Percentiles rank a stretch among this genome's conserved stretches.
Evolutionary conservation across 1,140 invertebrate species (phyloP).

Genomic region (Trigoniulus corallinus): DNA sequence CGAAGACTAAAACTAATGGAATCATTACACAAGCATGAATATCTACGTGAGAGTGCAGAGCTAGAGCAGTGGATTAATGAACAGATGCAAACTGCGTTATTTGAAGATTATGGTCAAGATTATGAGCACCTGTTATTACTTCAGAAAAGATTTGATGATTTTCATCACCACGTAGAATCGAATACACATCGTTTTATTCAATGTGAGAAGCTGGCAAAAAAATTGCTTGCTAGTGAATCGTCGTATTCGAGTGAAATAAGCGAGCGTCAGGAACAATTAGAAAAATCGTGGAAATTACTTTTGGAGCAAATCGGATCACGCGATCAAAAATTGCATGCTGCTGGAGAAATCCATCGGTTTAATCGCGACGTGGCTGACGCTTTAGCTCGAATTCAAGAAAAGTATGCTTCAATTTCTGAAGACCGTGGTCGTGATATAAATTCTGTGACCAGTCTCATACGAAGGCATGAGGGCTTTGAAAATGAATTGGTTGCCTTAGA

Average conservation of each 20-base stretch:
- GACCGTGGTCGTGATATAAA: conserved; percentile 76
- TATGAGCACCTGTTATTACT: conserved; percentile 84
- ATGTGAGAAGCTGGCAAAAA: conserved; percentile 78
- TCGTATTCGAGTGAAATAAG: conserved; percentile 77
- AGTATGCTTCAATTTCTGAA: conserved; percentile 61
- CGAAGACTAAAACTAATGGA: conserved; percentile 73
- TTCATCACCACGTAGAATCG: conserved; percentile 77
- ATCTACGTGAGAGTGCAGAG: conserved; percentile 74
- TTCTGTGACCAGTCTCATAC: conserved; percentile 60
- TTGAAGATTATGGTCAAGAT: conserved; percentile 93
- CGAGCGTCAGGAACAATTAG: conserved; percentile 66
- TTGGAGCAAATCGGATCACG: conserved; percentile 68
- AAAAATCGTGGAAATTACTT: conserved; percentile 79
- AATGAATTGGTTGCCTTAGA: conserved; percentile 87
- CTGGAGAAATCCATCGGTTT: conserved; percentile 90
- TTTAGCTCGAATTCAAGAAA: conserved; percentile 72
- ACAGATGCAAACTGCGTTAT: conserved; percentile 71
- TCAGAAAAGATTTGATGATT: conserved; percentile 87
- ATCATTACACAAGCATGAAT: conserved; percentile 81
- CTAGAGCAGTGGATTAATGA: conserved; percentile 89
- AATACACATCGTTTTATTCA: conserved; percentile 83
- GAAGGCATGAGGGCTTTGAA: conserved; percentile 85
- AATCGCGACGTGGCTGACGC: conserved; percentile 91
- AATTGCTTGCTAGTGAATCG: conserved; percentile 70
- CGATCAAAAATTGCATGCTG: conserved; percentile 69